A percentile compares a stretch with the other conserved stretches of the same genome.
Evolutionary conservation across 1,140 invertebrate species (phyloP).

Genomic region (Heliothis subflexa): DNA sequence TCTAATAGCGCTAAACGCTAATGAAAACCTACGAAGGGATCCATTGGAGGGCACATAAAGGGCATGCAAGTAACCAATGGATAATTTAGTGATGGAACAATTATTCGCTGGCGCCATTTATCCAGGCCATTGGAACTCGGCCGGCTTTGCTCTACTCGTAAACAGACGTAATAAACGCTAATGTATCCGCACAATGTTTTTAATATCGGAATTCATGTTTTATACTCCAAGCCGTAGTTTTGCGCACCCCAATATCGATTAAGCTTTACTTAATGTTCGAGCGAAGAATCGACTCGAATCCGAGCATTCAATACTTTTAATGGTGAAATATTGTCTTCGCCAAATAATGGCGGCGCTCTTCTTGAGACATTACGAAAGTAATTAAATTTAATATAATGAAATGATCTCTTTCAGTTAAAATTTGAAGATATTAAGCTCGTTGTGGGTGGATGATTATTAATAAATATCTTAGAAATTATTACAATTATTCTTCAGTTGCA

Average conservation of each 20-base stretch:
- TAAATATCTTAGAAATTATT: neutral
- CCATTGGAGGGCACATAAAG: slow-evolving; percentile 48
- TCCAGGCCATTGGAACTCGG: slow-evolving; percentile 34
- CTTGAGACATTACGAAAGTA: slow-evolving; percentile 23
- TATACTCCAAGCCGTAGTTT: slow-evolving; percentile 5
- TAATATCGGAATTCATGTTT: slow-evolving; percentile 48
- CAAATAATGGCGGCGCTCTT: slow-evolving; percentile 11
- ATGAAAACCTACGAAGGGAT: slow-evolving; percentile 36
- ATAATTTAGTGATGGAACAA: slow-evolving; percentile 56
- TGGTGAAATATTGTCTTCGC: slow-evolving; percentile 8
- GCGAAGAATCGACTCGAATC: neutral
- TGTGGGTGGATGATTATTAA: slow-evolving; percentile 6
- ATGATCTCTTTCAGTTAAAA: neutral
- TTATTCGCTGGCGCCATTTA: slow-evolving; percentile 54
- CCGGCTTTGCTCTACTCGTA: slow-evolving; percentile 36
- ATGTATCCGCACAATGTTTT: slow-evolving; percentile 49
- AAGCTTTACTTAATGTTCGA: neutral
- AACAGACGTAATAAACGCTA: slow-evolving; percentile 46
- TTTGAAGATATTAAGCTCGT: neutral
- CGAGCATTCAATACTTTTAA: neutral
- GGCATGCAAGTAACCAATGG: slow-evolving; percentile 46
- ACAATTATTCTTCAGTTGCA: too few relatives aligned
- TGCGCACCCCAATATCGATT: neutral
- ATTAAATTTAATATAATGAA: slow-evolving; percentile 21
- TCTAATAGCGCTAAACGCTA: slow-evolving; percentile 23